Evolutionary conservation across 92 coral and sea anemone species (phyloP), one percentile per base, ranked within the genome.

Genomic region (Palythoa grandis): DNA sequence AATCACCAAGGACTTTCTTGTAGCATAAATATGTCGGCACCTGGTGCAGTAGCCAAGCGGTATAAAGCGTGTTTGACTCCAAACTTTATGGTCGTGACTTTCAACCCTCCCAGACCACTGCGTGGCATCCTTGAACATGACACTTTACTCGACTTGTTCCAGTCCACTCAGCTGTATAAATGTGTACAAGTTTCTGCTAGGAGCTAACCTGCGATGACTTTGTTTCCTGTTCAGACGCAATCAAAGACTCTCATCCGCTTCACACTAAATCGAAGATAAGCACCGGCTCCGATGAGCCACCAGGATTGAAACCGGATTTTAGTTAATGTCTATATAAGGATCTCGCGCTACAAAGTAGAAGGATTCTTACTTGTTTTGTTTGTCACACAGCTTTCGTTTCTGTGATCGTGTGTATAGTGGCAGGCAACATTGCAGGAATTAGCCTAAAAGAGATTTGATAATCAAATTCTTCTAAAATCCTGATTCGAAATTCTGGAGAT

Each of bases 361-460:
- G 58, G 11, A 20, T 50, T 76, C 80, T 22, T 24, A 76, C 80
- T 22, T 52, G 80, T 76, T 8, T 1, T 50, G 58, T 76, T 76
- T 1, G 80, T 76, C 80, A 76, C 80, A 24, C 66, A 76, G 15
- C 66, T 76, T 1, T 25, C 47, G 58, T 76, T 76, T 22, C 65
- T 76, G 80, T 76, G 11, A 24, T 76, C 80, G 40, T 76, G 80
- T 52, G 80, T 76, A 25, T 76, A 76, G 65, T 76, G 80, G 24
- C 80, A 76, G 4, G 80, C 43, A 12, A 52, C 65, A 52, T 76
- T 52, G 22, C 80, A 76, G 40, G n/a, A 23, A 23, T 76, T 40
- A 0, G 80, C 80, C 80, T 76, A 20, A 20, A 20, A 76, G n/a
- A 10, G 39, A 9, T 23, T 67, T 67, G 15, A 9, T 11, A 11